Percentiles rank a stretch among this genome's conserved stretches.
These are phyloP conservation scores for Oscheius sp. DNA, from an alignment of 2,888 invertebrate genomes.

Conservation along the genomic window DNA sequence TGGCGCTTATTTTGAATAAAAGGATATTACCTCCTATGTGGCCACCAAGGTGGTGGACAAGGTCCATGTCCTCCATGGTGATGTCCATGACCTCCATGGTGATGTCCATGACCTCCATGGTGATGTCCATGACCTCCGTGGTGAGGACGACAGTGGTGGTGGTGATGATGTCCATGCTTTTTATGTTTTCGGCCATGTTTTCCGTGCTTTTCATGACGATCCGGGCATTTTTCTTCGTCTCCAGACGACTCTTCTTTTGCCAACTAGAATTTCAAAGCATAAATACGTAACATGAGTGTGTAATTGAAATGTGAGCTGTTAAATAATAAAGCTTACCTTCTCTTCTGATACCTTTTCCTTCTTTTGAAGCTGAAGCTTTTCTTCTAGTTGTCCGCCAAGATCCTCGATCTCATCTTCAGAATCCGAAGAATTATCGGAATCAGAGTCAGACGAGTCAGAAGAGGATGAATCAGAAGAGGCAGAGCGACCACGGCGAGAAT, in stretches of 20 bases:
- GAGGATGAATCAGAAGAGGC: conserved; percentile 1
- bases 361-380: neutral
- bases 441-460: neutral
- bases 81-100: neutral
- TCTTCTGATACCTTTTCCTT: neutral
- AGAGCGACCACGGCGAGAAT: neutral
- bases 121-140: neutral
- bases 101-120: neutral
- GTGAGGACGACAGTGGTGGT: neutral
- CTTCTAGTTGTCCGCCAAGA: neutral
- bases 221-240: neutral
- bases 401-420: conserved; percentile 2
- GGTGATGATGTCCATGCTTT: neutral
- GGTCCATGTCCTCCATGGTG: neutral
- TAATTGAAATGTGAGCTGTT: neutral
- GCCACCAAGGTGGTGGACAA: neutral
- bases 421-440: neutral
- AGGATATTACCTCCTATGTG: too few species aligned
- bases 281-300: neutral
- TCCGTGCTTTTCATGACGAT: neutral
- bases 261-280: neutral
- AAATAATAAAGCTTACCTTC: neutral
- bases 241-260: too few species aligned
- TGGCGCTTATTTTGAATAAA: too few species aligned
- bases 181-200: neutral